A percentile compares a stretch with the other conserved stretches of the same genome.
Conservation (phyloP, 2,113 vertebrate genomes). For the Paracanthobrama guichenoti region DNA sequence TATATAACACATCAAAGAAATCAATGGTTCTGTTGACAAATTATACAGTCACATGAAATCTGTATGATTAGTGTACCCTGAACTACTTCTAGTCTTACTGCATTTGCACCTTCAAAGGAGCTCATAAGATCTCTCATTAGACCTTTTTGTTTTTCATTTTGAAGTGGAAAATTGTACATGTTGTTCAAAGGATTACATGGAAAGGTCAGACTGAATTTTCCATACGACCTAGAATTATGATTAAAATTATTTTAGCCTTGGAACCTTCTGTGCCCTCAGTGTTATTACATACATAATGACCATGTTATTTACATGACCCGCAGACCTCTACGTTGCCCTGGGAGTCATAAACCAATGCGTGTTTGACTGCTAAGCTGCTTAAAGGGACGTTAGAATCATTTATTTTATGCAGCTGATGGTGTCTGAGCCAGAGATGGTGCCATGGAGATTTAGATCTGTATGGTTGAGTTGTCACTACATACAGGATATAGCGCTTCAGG, state of each 20-base stretch:
- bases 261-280: background rate
- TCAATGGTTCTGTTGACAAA: background rate
- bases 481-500: background rate
- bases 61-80: background rate
- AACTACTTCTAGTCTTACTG: background rate
- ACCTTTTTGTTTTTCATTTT: background rate
- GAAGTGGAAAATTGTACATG: background rate
- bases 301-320: conserved; percentile 19
- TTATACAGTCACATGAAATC: background rate
- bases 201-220: background rate
- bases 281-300: conserved; percentile 18
- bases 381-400: background rate
- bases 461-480: background rate
- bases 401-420: background rate
- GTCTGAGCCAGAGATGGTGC: conserved; percentile 3
- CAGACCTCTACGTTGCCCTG: background rate
- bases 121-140: background rate
- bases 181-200: background rate
- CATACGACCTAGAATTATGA: conserved; percentile 14
- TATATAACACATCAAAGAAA: background rate
- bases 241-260: background rate
- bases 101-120: background rate
- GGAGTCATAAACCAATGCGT: conserved; percentile 30
- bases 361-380: conserved; percentile 24
- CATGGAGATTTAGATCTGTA: background rate